Evolutionary conservation across 2,113 vertebrate genomes (phyloP).

Genomic region (Lepus europaeus): DNA sequence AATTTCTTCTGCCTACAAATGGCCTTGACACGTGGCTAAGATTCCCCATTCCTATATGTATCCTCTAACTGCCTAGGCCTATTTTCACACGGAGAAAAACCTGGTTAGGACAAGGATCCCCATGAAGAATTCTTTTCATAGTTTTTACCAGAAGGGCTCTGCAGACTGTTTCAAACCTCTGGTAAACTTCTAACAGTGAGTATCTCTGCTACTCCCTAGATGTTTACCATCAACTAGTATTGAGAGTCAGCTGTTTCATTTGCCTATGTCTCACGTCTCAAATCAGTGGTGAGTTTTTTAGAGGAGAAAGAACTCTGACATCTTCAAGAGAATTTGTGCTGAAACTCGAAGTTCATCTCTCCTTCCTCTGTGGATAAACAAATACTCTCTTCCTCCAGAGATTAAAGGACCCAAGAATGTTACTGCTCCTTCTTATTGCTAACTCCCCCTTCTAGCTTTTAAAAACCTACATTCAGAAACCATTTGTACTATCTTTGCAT

Average conservation of each 20-base stretch:
- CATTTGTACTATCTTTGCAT: neutral
- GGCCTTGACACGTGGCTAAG: neutral
- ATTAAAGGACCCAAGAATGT: neutral
- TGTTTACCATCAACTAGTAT: neutral
- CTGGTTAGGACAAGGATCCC: neutral
- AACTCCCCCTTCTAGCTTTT: neutral
- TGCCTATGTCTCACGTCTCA: neutral
- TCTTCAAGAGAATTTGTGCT: neutral
- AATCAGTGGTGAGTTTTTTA: neutral
- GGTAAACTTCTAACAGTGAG: neutral
- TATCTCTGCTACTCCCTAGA: neutral
- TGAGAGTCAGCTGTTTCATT: neutral
- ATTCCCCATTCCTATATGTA: neutral
- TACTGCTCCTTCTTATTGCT: neutral
- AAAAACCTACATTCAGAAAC: neutral
- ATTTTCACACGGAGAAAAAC: neutral
- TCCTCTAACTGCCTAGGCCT: neutral
- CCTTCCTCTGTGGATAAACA: neutral
- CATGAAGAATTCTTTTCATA: neutral
- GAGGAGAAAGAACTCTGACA: constrained; percentile 1
- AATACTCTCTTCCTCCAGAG: neutral
- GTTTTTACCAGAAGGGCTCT: constrained; percentile 2
- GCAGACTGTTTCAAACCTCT: neutral
- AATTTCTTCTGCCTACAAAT: neutral
- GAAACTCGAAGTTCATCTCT: neutral